Conservation (phyloP, 2,113 vertebrate genomes). For the Odobenus rosmarus region DNA sequence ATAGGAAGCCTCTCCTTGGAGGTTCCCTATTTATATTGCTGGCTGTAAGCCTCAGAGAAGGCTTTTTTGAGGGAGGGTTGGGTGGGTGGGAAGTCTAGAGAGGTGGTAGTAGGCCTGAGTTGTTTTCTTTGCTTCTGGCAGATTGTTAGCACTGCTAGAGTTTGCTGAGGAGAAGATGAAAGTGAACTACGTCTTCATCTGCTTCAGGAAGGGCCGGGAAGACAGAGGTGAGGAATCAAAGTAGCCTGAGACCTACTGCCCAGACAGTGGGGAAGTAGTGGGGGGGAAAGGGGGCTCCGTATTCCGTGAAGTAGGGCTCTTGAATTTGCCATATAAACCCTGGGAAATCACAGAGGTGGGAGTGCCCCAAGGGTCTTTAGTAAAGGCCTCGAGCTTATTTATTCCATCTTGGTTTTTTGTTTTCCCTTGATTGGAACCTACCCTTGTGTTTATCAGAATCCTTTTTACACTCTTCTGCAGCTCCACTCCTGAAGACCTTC, state of each 20-base stretch:
- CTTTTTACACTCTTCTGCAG: slow-evolving; percentile 82
- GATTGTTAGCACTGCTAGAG: slow-evolving; percentile 95
- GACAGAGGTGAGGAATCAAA: slow-evolving; percentile 92
- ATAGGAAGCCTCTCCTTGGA: not conserved
- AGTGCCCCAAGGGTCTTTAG: not conserved
- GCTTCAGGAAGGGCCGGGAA: slow-evolving; percentile 97
- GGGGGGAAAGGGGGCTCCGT: not conserved
- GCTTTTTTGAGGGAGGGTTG: not conserved
- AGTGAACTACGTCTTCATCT: slow-evolving; percentile 95
- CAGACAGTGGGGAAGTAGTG: not conserved
- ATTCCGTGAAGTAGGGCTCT: not conserved
- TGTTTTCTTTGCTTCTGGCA: slow-evolving; percentile 80
- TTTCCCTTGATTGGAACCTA: not conserved
- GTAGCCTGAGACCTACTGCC: not conserved
- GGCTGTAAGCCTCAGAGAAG: slow-evolving; percentile 40
- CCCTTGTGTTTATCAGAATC: slow-evolving; percentile 41
- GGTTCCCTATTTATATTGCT: not conserved
- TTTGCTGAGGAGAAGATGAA: slow-evolving; percentile 98
- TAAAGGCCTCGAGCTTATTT: not conserved
- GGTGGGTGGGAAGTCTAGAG: not conserved
- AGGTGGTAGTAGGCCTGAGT: slow-evolving; percentile 56
- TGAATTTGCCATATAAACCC: not conserved
- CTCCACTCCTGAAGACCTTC: slow-evolving; percentile 96
- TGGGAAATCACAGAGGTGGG: not conserved
- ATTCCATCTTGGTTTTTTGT: not conserved